phyloP scores from a whole-genome alignment of 2,888 invertebrate genomes.

The Drosophila atroscutellata region DNA sequence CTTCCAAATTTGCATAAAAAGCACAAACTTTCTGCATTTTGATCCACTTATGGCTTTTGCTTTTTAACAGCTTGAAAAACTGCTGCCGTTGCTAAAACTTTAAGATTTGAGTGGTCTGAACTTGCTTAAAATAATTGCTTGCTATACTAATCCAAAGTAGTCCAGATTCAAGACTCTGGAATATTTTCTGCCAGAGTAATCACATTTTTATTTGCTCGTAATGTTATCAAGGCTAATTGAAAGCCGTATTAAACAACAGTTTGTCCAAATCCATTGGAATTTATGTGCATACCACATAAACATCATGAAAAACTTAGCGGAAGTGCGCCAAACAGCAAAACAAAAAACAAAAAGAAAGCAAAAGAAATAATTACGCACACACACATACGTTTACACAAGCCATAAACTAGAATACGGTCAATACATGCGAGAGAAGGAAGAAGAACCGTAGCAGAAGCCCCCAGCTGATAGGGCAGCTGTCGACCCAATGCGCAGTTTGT shows the following conservation, averaged over 20 bases:
- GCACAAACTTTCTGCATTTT: neutral
- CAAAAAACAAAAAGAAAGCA: slow-evolving; percentile 21
- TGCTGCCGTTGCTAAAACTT: slow-evolving; percentile 4
- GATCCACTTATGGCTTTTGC: neutral
- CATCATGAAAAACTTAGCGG: slow-evolving; percentile 43
- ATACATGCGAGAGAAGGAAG: slow-evolving; percentile 14
- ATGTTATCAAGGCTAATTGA: slow-evolving; percentile 53
- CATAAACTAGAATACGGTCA: slow-evolving; percentile 53
- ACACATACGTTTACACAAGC: slow-evolving; percentile 7
- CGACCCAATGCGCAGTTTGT: slow-evolving; percentile 23
- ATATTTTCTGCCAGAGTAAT: neutral
- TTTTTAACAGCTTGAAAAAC: slow-evolving; percentile 7
- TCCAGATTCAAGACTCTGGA: too few species aligned
- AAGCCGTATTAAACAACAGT: slow-evolving; percentile 75
- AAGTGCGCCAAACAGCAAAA: slow-evolving; percentile 32
- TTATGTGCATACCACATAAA: slow-evolving; percentile 55
- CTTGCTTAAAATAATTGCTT: neutral
- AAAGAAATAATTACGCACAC: slow-evolving; percentile 45
- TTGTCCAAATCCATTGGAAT: slow-evolving; percentile 60
- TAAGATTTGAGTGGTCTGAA: neutral
- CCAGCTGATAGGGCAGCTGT: slow-evolving; percentile 51
- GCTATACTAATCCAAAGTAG: neutral
- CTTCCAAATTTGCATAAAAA: neutral
- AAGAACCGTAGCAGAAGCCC: slow-evolving; percentile 8
- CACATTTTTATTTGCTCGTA: slow-evolving; percentile 28